These are phyloP conservation scores for Chrysochloris asiatica DNA, from an alignment of 2,113 vertebrate genomes.

Conservation along the genomic window DNA sequence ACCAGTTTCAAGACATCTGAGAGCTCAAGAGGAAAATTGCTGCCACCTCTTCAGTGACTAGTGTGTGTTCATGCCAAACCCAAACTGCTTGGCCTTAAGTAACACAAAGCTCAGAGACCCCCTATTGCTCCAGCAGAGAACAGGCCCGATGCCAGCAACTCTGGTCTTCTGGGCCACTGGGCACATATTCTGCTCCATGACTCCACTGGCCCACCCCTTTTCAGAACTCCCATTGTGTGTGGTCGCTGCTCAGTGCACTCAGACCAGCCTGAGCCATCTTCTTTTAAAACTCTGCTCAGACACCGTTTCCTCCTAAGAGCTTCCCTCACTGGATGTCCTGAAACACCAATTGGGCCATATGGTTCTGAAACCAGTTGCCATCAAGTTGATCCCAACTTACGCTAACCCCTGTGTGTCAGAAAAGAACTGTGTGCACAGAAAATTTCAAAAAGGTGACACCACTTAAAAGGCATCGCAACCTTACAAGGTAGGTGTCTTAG, in stretches of 20 bases:
- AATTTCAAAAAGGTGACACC: background rate
- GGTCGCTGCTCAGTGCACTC: background rate
- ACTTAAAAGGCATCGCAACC: background rate
- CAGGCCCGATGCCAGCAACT: background rate
- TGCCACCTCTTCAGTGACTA: constrained; percentile 61
- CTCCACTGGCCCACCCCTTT: background rate
- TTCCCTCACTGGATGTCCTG: background rate
- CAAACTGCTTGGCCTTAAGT: constrained; percentile 42
- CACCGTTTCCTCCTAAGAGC: background rate
- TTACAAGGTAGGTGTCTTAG: background rate
- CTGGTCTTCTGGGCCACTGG: background rate
- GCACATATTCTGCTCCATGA: background rate
- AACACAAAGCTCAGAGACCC: background rate
- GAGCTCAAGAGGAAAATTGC: constrained; percentile 71
- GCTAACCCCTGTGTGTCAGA: background rate
- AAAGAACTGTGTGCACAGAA: background rate
- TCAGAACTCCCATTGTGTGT: background rate
- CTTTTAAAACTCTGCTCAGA: background rate
- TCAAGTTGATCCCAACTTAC: background rate
- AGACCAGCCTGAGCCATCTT: background rate
- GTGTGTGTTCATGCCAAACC: constrained; percentile 59
- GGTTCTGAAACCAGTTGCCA: background rate
- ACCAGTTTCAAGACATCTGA: constrained; percentile 81
- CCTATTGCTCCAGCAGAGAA: background rate
- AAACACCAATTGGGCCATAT: background rate